Conservation (phyloP, 2,797 vertebrate species). For the Eurystomus glaucurus region DNA sequence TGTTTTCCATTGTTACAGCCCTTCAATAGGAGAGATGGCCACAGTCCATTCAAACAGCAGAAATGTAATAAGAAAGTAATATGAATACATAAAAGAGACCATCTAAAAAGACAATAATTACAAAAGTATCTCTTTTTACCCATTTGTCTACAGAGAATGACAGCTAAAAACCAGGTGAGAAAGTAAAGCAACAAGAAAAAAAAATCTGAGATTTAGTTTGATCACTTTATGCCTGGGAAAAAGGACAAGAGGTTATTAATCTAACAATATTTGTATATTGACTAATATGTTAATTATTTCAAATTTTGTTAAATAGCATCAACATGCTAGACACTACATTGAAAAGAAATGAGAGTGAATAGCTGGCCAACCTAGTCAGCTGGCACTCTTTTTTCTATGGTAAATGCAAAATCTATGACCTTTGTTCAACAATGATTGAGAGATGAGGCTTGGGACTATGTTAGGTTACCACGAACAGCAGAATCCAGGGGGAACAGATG, state of each 20-base stretch:
- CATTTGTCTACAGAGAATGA: background rate
- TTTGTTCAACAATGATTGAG: slow-evolving; percentile 21
- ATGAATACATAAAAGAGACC: background rate
- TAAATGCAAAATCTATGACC: slow-evolving; percentile 1
- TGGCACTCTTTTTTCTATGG: background rate
- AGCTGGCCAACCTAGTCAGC: background rate
- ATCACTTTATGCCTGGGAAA: background rate
- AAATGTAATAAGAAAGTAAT: background rate
- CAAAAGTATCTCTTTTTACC: background rate
- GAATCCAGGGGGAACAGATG: background rate
- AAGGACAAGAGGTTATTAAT: background rate
- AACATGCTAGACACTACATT: background rate
- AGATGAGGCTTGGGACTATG: background rate
- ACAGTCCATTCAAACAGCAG: background rate
- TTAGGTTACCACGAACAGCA: background rate
- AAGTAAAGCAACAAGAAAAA: background rate
- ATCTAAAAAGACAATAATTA: background rate
- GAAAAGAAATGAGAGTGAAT: background rate
- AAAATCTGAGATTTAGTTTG: background rate
- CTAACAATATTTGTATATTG: background rate
- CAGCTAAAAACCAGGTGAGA: background rate
- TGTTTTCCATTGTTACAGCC: background rate
- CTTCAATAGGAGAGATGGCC: background rate
- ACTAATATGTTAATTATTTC: background rate
- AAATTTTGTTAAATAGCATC: slow-evolving; percentile 12